These are phyloP conservation scores for Proales similis DNA, from an alignment of 1,140 invertebrate genomes.

Conservation along the genomic window DNA sequence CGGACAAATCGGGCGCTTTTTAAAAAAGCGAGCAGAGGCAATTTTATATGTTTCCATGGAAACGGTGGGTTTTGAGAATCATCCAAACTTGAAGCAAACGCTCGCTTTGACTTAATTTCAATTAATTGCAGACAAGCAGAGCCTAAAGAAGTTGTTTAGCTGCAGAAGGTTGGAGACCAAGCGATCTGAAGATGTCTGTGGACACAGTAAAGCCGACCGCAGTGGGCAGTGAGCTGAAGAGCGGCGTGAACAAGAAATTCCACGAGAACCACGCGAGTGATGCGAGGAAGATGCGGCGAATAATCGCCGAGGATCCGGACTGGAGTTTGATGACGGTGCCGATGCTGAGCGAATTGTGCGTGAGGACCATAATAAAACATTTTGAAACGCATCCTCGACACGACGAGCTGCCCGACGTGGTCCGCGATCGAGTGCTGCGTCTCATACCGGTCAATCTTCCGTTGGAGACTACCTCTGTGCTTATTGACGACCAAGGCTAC, in stretches of 20 bases:
- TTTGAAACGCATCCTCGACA: conserved; percentile 47
- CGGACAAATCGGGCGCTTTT: no score
- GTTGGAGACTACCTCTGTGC: conserved; percentile 49
- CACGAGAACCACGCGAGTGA: conserved; percentile 49
- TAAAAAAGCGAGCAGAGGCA: no score
- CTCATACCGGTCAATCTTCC: conserved; percentile 48
- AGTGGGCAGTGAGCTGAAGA: no score
- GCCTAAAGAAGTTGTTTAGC: no score
- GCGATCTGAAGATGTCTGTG: no score
- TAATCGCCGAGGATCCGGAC: conserved; percentile 54
- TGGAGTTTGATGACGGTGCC: conserved; percentile 54
- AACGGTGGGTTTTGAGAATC: no score
- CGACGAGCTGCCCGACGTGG: conserved; percentile 45
- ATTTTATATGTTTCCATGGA: no score
- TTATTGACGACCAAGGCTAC: conserved; percentile 51
- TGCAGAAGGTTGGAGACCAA: no score
- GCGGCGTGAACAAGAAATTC: conserved; percentile 40
- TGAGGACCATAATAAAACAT: conserved; percentile 49
- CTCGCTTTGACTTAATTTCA: no score
- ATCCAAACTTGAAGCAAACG: no score
- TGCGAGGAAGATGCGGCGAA: conserved; percentile 50
- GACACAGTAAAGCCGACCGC: no score
- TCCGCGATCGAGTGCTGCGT: conserved; percentile 47
- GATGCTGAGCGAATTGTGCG: conserved; percentile 46
- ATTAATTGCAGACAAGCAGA: no score